Base-by-base conservation (phyloP, 2,797 vertebrate species). In the Tadarida brasiliensis region DNA sequence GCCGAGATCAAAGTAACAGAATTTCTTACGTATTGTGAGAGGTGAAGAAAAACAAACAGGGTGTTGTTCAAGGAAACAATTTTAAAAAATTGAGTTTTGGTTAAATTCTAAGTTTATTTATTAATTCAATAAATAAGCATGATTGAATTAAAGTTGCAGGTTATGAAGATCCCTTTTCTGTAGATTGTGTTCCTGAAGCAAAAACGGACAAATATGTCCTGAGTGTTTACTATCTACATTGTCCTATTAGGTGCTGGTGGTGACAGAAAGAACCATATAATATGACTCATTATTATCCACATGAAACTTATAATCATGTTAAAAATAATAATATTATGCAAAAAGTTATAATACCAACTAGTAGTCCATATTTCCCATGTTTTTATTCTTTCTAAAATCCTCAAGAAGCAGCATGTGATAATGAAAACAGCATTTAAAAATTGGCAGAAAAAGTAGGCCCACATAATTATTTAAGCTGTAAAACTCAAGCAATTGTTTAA, bases 401-500 rank as follows among this genome's bases (percentile, higher is more conserved):
- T 82, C 17, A 86, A 85, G 74, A 90, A 77, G n/a, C 6, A 77
- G 81, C 28, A 16, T 61, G 30, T 76, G 24, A 61, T 47, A 57
- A 77, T 82, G 28, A 86, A 93, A 89, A 59, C 35, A 83, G 33
- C 19, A 7, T 67, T 94, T 87, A 84, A 80, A 73, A 80, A 51
- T 28, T 77, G 39, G 49, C 74, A 89, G 61, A 71, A 88, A 74
- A 22, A 85, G 81, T 68, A 49, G 47, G 47, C 4, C 19, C 63
- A 83, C 82, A 51, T 87, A 90, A 94, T 84, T 51, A 93, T 30
- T 76, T 97, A 93, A 94, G 24, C 73, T 90, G 11, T 49, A 81
- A 82, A 61, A 54, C 7, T 47, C 14, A 59, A 86, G 26, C 26
- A 74, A 11, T 80, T 68, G 12, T 68, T 81, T 56, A 68, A 84